Conservation (phyloP, 2,888 invertebrate genomes). For the Drosophila antonietae region DNA sequence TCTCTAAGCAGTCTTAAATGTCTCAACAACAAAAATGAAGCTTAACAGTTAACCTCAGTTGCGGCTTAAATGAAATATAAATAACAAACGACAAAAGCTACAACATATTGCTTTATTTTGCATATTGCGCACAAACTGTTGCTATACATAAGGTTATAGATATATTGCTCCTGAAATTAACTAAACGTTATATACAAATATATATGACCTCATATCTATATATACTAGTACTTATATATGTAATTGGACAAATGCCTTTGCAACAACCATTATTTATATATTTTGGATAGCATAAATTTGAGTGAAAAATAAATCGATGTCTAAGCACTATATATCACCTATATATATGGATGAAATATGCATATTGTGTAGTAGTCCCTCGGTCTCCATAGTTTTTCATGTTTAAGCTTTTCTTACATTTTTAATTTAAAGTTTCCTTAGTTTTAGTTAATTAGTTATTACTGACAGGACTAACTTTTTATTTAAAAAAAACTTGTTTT, state of each 20-base stretch:
- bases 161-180: slow-evolving; percentile 42
- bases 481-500: slow-evolving; percentile 33
- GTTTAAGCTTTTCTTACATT: slow-evolving; percentile 56
- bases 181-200: slow-evolving; percentile 53
- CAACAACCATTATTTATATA: slow-evolving; percentile 49
- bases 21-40: slow-evolving; percentile 7
- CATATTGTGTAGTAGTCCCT: slow-evolving; percentile 23
- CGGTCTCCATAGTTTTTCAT: slow-evolving; percentile 40
- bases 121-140: slow-evolving; percentile 75
- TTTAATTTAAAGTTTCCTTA: slow-evolving; percentile 68
- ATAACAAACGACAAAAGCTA: slow-evolving; percentile 29
- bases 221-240: slow-evolving; percentile 49
- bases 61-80: slow-evolving; percentile 30
- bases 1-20: slow-evolving; percentile 36
- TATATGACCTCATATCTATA: slow-evolving; percentile 26
- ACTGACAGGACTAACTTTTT: slow-evolving; percentile 43
- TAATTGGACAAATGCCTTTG: slow-evolving; percentile 72
- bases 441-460: slow-evolving; percentile 58
- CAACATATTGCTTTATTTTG: slow-evolving; percentile 57
- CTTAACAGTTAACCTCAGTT: slow-evolving; percentile 63
- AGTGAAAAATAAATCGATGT: slow-evolving; percentile 34
- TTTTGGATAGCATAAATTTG: slow-evolving; percentile 50
- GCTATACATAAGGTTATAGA: slow-evolving; percentile 57
- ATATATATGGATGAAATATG: neutral
- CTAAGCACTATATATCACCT: slow-evolving; percentile 2